Percentiles rank a stretch among this genome's conserved stretches.
Conservation (phyloP, 2,113 vertebrate genomes). For the Turnix velox region DNA sequence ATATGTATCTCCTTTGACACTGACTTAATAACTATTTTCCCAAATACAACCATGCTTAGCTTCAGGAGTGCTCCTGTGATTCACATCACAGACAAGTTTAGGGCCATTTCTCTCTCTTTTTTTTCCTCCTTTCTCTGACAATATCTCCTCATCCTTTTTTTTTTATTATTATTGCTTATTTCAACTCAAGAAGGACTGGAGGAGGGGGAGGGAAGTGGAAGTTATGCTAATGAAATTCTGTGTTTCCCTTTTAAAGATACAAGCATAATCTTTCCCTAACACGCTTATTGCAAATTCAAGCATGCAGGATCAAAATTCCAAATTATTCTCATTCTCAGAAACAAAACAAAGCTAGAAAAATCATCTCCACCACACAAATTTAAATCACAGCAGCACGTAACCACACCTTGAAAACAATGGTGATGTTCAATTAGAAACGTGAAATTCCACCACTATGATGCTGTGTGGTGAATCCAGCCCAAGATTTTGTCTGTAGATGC, state of each 20-base stretch:
- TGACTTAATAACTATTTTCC: background rate
- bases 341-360: background rate
- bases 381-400: background rate
- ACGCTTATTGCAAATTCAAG: background rate
- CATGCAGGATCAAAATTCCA: background rate
- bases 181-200: background rate
- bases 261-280: background rate
- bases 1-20: background rate
- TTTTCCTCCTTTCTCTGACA: background rate
- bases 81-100: background rate
- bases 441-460: background rate
- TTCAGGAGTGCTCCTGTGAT: background rate
- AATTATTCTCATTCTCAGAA: background rate
- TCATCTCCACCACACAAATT: background rate
- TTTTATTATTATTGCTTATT: background rate
- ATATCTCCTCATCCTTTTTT: background rate
- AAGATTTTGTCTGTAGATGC: background rate
- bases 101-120: background rate
- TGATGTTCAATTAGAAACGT: background rate
- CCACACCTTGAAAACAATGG: background rate
- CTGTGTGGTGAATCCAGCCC: background rate
- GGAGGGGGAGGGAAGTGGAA: background rate
- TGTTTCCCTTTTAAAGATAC: background rate
- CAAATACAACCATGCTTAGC: background rate
- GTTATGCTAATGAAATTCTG: background rate